Base-by-base conservation (phyloP, 2,888 invertebrate species). In the Petrophora chlorosata region DNA sequence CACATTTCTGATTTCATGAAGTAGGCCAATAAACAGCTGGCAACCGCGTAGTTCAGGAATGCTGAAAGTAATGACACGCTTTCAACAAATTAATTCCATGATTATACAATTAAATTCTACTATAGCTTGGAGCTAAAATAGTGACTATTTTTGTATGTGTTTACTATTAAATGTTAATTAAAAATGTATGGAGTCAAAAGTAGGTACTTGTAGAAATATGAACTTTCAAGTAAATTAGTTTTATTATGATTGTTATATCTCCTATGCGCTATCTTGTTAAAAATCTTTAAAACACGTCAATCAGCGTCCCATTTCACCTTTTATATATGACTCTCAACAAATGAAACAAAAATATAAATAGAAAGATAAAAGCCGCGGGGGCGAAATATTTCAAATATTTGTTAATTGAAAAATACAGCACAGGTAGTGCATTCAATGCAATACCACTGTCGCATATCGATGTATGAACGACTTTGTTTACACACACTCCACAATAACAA, bases 401-500 rank as follows among this genome's bases (percentile, higher is more conserved):
- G 28, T 7, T 28, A 8, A 7, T 25, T 22, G 19, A 14, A 44
- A 36, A 36, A 36, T 25, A 30, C 5, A 32, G n/a, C 13, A 16
- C 23, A 44, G 28, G 29, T 35, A 25, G 29, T 30, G 40, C 36
- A 55, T 41, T 48, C 41, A 52, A 49, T 48, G 47, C 39, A 7
- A 34, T 40, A 23, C 28, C 26, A 33, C 26, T 32, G 47, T 47
- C 48, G 35, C 29, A 51, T 26, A 40, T 50, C 42, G 36, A 23
- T 65, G 72, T 70, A 70, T 73, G 75, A 73, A 71, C 67, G 63
- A 56, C 61, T 61, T 56, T 82, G 80, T 82, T 83, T 82, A 82
- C 80, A 79, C 76, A 74, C 70, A 76, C 73, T 68, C 63, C 71
- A 76, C 80, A 82, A 79, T 81, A 82, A 79, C 79, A 82, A 73